Percentiles rank a stretch among this genome's conserved stretches.
phyloP scores from a whole-genome alignment of 2,113 vertebrate genomes.

The Anhinga rufa region DNA sequence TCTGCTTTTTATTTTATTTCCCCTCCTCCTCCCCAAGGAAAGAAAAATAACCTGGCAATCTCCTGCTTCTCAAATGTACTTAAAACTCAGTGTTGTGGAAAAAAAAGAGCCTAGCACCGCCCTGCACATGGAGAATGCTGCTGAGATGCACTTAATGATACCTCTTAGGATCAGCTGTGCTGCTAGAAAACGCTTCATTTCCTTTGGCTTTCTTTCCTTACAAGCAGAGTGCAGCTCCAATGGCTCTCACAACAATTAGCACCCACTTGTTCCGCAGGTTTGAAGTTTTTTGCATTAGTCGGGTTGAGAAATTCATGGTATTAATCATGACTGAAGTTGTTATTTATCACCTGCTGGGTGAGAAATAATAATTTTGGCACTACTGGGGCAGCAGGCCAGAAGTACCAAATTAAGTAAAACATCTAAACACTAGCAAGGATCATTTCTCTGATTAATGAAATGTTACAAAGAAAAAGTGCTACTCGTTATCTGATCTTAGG shows the following conservation, averaged over 20 bases:
- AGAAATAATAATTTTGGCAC: constrained; percentile 91
- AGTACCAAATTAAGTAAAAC: constrained; percentile 92
- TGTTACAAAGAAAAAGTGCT: constrained; percentile 76
- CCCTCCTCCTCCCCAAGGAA: neutral
- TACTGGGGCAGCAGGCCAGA: constrained; percentile 86
- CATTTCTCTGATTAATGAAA: constrained; percentile 90
- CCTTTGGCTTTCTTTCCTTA: constrained; percentile 73
- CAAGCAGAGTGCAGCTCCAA: constrained; percentile 72
- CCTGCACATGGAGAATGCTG: constrained; percentile 40
- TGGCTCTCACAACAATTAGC: constrained; percentile 84
- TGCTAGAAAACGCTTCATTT: constrained; percentile 74
- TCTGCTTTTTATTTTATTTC: constrained; percentile 7
- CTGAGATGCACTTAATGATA: constrained; percentile 77
- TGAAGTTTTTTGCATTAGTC: constrained; percentile 74
- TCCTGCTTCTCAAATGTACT: constrained; percentile 62
- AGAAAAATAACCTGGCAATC: constrained; percentile 33
- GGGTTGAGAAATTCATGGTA: constrained; percentile 77
- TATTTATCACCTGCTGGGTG: constrained; percentile 87
- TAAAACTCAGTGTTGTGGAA: constrained; percentile 47
- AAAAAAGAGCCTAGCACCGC: neutral
- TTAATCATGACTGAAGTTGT: constrained; percentile 86
- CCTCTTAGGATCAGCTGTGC: constrained; percentile 75
- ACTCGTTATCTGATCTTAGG: constrained; percentile 77
- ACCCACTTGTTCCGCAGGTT: constrained; percentile 79
- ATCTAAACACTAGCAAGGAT: constrained; percentile 84